Conservation (phyloP, 2,888 invertebrate genomes). For the Seladonia tumulorum region DNA sequence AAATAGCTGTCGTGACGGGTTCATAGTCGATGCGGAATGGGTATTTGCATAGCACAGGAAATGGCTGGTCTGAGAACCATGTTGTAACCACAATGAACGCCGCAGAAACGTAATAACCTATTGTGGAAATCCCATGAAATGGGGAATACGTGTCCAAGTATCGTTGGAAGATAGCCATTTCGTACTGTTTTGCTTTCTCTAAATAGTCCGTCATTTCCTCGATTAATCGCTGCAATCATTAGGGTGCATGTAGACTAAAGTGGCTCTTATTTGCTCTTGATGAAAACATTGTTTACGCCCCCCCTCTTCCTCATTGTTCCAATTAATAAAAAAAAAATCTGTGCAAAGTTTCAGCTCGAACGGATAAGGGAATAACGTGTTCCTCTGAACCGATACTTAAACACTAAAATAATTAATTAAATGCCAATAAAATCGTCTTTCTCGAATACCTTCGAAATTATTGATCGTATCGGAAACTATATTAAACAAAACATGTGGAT, state of each 20-base stretch:
- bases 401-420: no score
- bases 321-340: no score
- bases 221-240: slow-evolving; percentile 45
- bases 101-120: slow-evolving; percentile 63
- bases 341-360: no score
- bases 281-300: no score
- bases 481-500: no score
- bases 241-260: background rate
- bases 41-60: slow-evolving; percentile 76
- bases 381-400: no score
- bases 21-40: slow-evolving; percentile 73
- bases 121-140: slow-evolving; percentile 62
- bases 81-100: slow-evolving; percentile 64
- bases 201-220: slow-evolving; percentile 63
- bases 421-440: no score
- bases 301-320: no score
- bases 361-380: no score
- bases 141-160: slow-evolving; percentile 70
- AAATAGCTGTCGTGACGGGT: slow-evolving; percentile 62
- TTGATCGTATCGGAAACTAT: no score
- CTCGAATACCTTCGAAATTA: no score
- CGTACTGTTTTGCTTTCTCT: slow-evolving; percentile 48
- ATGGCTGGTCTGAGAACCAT: slow-evolving; percentile 60
- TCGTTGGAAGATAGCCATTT: slow-evolving; percentile 68
- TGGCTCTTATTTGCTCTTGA: no score